Evolutionary conservation across 1,140 invertebrate species (phyloP).

Genomic region (Drosophila kepulauana): DNA sequence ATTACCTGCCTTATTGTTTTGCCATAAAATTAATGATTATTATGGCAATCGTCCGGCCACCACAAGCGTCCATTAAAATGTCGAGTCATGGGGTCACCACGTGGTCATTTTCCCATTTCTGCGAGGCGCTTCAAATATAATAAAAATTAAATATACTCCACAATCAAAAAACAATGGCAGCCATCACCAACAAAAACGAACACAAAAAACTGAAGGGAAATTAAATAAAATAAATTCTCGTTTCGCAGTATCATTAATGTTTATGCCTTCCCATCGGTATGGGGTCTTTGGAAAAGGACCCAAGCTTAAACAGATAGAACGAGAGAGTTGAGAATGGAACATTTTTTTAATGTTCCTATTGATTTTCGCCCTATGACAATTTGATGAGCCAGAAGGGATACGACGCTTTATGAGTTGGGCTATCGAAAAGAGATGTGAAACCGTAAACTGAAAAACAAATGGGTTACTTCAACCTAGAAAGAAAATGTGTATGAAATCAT

Average conservation of each 20-base stretch:
- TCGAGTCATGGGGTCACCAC: slow-evolving; percentile 51
- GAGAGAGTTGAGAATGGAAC: background rate
- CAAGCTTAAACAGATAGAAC: slow-evolving; percentile 39
- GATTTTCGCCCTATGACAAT: slow-evolving; percentile 71
- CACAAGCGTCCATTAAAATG: slow-evolving; percentile 75
- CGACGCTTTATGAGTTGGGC: slow-evolving; percentile 48
- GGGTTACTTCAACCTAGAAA: background rate
- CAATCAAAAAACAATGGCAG: slow-evolving; percentile 42
- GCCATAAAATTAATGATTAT: slow-evolving; percentile 83
- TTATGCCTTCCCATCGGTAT: slow-evolving; percentile 56
- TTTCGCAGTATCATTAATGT: slow-evolving; percentile 78
- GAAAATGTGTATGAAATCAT: background rate
- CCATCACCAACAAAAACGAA: slow-evolving; percentile 30
- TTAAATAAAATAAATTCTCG: slow-evolving; percentile 78
- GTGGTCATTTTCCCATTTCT: slow-evolving; percentile 42
- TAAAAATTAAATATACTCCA: slow-evolving; percentile 73
- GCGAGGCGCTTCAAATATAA: slow-evolving; percentile 63
- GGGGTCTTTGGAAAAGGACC: slow-evolving; percentile 17
- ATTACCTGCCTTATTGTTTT: slow-evolving; percentile 83
- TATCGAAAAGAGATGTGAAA: background rate
- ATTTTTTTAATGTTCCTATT: slow-evolving; percentile 62
- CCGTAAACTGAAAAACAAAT: slow-evolving; percentile 5
- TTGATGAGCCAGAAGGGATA: slow-evolving; percentile 51
- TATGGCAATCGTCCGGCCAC: slow-evolving; percentile 75
- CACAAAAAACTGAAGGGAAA: slow-evolving; percentile 60